Evolutionary conservation across 2,888 invertebrate species (phyloP).

Genomic region (Empis stercorea): DNA sequence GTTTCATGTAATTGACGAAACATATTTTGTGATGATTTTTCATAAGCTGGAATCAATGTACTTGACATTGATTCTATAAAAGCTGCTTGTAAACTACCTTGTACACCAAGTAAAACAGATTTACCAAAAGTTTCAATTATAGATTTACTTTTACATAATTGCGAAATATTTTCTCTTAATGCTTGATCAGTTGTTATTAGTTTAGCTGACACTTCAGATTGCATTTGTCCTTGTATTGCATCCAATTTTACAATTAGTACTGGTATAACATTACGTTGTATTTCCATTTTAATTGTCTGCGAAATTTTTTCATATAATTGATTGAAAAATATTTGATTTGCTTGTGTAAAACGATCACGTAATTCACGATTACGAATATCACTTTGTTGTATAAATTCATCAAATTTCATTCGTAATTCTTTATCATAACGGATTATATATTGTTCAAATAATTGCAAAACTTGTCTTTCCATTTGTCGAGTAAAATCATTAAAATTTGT

Average conservation of each 20-base stretch:
- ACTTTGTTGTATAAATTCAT: slow-evolving; percentile 21
- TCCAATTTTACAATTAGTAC: slow-evolving; percentile 56
- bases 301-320: slow-evolving; percentile 43
- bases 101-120: slow-evolving; percentile 54
- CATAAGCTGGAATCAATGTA: slow-evolving; percentile 72
- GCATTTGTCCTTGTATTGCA: slow-evolving; percentile 58
- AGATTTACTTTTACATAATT: slow-evolving; percentile 64
- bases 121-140: slow-evolving; percentile 62
- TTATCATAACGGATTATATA: slow-evolving; percentile 33
- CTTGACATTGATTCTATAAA: slow-evolving; percentile 67
- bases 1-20: slow-evolving; percentile 81
- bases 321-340: slow-evolving; percentile 42
- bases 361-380: slow-evolving; percentile 39
- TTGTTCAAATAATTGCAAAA: slow-evolving; percentile 33
- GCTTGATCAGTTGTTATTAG: slow-evolving; percentile 58
- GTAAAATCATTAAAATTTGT: slow-evolving; percentile 10
- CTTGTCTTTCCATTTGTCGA: slow-evolving; percentile 30
- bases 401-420: slow-evolving; percentile 29
- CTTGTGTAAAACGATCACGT: slow-evolving; percentile 38
- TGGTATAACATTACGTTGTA: slow-evolving; percentile 41
- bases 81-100: slow-evolving; percentile 59
- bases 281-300: slow-evolving; percentile 42
- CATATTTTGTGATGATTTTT: slow-evolving; percentile 73
- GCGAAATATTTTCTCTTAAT: slow-evolving; percentile 66
- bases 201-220: slow-evolving; percentile 59